phyloP scores from a whole-genome alignment of 1,140 invertebrate species.

The Anagrus nilaparvatae region DNA sequence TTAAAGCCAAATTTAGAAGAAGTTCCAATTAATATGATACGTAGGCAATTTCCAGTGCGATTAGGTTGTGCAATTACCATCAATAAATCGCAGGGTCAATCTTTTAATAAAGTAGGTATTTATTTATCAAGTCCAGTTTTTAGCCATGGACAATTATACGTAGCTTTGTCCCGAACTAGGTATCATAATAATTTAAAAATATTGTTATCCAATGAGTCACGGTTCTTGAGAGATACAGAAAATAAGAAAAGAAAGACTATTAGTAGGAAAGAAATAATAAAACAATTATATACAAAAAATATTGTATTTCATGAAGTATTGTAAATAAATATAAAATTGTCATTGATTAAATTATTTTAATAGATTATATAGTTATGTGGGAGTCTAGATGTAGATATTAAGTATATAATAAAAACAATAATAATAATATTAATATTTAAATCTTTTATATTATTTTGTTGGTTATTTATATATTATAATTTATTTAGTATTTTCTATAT shows the following conservation, averaged over 20 bases:
- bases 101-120: neutral
- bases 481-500: too few species aligned
- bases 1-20: neutral
- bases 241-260: neutral
- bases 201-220: neutral
- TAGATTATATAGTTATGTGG: too few species aligned
- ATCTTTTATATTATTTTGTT: too few species aligned
- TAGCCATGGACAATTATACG: constrained; percentile 1
- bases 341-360: too few species aligned
- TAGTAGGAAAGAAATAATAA: too few species aligned
- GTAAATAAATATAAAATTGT: too few species aligned
- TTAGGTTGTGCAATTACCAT: constrained; percentile 6
- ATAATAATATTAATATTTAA: too few species aligned
- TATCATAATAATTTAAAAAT: neutral
- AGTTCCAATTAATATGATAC: neutral
- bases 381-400: too few species aligned
- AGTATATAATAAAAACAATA: too few species aligned
- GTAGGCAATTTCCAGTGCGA: constrained; percentile 2
- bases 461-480: too few species aligned
- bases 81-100: constrained; percentile 5
- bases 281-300: constrained; percentile 1
- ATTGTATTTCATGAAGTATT: constrained; percentile 1
- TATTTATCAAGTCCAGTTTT: neutral
- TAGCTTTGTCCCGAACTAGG: neutral
- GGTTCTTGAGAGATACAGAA: neutral